Base-by-base conservation (phyloP, 2,888 invertebrate genomes). In the Eupithecia insigniata region DNA sequence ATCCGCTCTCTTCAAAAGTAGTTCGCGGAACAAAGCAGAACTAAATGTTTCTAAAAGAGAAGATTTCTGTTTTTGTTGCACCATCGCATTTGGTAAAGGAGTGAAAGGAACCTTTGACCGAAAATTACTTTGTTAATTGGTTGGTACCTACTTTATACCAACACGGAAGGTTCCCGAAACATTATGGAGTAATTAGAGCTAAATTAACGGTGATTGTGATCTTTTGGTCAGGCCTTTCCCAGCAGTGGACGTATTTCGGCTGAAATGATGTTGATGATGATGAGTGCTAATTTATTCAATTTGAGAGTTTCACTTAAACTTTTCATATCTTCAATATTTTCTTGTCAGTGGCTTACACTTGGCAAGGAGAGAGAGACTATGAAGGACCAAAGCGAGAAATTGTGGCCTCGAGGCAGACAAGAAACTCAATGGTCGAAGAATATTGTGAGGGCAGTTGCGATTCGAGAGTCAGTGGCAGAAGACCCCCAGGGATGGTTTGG, bases 1-100 rank as follows among this genome's bases (percentile, higher is more conserved):
- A 79, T 79, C 73, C 39, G 68, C n/a, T 36, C 74, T 75, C 70
- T 72, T 71, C 70, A 69, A 74, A 74, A 74, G 70, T 71, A 58
- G 66, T 76, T 76, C 78, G 74, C 69, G 73, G 76, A 76, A 75
- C 70, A 66, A 67, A 73, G 28, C 16, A 16, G 22, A 32, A 36
- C 34, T 39, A 30, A 62, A 43, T 64, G 70, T 67, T 39, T 65
- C 60, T 62, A 36, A 22, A 12, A 1, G 22, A 12, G 64, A 39
- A 64, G 36, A 39, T 64, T 64, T 64, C 36, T 22, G 36, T 36
- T 62, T 62, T 64, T 30, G 36, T 64, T 64, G 34, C 36, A 22
- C 26, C 64, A 64, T 64, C 22, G 34, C 18, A 14, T 55, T 26
- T 14, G 55, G 55, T 26, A 22, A 51, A 51, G n/a, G 34, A 22